Evolutionary conservation across 2,113 vertebrate species (phyloP), one percentile per base, ranked within the genome.

Genomic region (Etia nguti): DNA sequence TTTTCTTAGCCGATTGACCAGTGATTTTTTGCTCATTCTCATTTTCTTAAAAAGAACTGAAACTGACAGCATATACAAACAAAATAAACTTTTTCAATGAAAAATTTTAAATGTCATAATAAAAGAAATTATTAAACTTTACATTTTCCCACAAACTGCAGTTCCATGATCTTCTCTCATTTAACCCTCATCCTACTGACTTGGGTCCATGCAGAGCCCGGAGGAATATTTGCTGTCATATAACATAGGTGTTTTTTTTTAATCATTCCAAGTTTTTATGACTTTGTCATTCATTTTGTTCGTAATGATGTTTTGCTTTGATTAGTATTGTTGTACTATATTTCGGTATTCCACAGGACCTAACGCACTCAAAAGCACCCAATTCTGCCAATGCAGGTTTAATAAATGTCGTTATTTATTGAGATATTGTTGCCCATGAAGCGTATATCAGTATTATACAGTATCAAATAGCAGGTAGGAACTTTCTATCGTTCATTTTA

Each of bases 171-270:
- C 31, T 36, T 62, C 31, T 68, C 34, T 68, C 10, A 41, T 41
- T 41, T 68, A 68, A 38, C 34, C 34, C 20, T 68, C 62, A 38
- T 68, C 62, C 20, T 68, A 38, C 4, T 68, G 62, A 68, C 62
- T 68, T 12, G 62, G 62, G 62, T 41, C 1, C 20, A n/a, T 68
- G 34, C 62, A 68, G 20, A 68, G 18, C 59, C 60, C 5, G n/a
- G 20, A 68, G n/a, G 8, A 2, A 68, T 41, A 68, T 68, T 68
- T 68, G 31, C 18, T 68, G 59, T 36, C 31, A 36, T 68, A 22
- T 38, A 36, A 22, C 34, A 22, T 22, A 38, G 34, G 34, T 22
- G 34, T 2, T 0, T 0, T 41, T 38, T 59, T 68, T 41, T 22
- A 68, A 68, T 68, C 11, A 68, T 22, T 41, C 62, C 34, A 68